Conservation (phyloP, 2,797 vertebrate species). For the Cirrhinus mrigala region DNA sequence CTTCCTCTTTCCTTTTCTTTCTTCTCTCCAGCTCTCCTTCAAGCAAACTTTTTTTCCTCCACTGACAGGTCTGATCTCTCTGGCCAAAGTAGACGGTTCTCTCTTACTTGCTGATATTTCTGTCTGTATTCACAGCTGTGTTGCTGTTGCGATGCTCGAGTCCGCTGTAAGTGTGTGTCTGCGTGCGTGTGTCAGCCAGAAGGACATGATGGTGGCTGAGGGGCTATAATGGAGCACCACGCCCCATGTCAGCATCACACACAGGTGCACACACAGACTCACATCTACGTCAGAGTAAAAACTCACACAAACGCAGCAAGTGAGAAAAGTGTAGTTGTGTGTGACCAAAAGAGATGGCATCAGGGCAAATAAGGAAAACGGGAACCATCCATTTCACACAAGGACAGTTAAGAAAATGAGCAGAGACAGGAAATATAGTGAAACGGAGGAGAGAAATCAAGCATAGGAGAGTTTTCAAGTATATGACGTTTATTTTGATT, state of each 20-base stretch:
- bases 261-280: background rate
- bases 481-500: background rate
- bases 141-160: background rate
- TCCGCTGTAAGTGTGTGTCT: background rate
- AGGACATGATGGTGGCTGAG: constrained; percentile 32
- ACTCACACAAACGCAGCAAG: background rate
- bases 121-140: constrained; percentile 9
- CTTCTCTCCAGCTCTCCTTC: background rate
- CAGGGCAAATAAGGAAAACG: background rate
- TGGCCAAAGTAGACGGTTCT: background rate
- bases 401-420: background rate
- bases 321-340: background rate
- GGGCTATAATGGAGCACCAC: constrained; percentile 30
- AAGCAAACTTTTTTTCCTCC: background rate
- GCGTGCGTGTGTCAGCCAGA: constrained; percentile 28
- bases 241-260: constrained; percentile 25
- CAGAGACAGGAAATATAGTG: background rate
- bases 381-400: background rate
- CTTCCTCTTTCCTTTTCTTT: constrained; percentile 42
- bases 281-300: background rate
- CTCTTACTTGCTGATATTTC: background rate
- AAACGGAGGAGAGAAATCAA: background rate
- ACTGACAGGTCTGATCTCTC: constrained; percentile 28
- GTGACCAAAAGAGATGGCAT: background rate
- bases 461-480: background rate